Percentiles rank a stretch among this genome's conserved stretches.
These are phyloP conservation scores for Charanyca ferruginea DNA, from an alignment of 2,888 invertebrate genomes.

Conservation along the genomic window DNA sequence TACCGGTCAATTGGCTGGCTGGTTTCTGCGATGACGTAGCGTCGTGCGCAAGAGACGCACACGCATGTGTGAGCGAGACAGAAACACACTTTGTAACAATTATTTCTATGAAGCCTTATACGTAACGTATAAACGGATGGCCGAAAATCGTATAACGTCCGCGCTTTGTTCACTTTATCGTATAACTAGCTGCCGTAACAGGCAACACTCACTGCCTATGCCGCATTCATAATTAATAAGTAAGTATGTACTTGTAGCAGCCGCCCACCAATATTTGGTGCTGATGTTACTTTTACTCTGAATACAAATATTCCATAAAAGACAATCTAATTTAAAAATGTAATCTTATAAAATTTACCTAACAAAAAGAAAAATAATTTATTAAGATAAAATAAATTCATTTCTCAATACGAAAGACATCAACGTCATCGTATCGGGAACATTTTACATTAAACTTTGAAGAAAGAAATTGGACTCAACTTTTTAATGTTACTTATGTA, in stretches of 20 bases:
- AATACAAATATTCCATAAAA: not conserved
- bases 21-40: slow-evolving; percentile 90
- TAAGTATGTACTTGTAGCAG: slow-evolving; percentile 13
- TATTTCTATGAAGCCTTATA: slow-evolving; percentile 88
- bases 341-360: not conserved
- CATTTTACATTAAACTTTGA: not conserved
- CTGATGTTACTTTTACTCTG: slow-evolving; percentile 14
- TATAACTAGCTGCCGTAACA: slow-evolving; percentile 74
- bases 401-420: slow-evolving; percentile 70
- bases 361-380: not conserved
- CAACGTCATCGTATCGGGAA: slow-evolving; percentile 68
- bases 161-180: slow-evolving; percentile 82
- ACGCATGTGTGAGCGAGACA: slow-evolving; percentile 72
- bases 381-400: slow-evolving; percentile 7
- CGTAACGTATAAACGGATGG: slow-evolving; percentile 85
- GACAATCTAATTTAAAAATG: not conserved
- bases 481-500: no score
- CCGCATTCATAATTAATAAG: slow-evolving; percentile 70
- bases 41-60: slow-evolving; percentile 75
- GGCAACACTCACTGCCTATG: slow-evolving; percentile 69
- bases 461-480: not conserved
- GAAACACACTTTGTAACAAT: slow-evolving; percentile 79
- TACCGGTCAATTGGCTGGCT: slow-evolving; percentile 91
- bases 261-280: slow-evolving; percentile 8
- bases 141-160: slow-evolving; percentile 88